Base-by-base conservation (phyloP, 2,888 invertebrate genomes). In the Brenthis hecate region DNA sequence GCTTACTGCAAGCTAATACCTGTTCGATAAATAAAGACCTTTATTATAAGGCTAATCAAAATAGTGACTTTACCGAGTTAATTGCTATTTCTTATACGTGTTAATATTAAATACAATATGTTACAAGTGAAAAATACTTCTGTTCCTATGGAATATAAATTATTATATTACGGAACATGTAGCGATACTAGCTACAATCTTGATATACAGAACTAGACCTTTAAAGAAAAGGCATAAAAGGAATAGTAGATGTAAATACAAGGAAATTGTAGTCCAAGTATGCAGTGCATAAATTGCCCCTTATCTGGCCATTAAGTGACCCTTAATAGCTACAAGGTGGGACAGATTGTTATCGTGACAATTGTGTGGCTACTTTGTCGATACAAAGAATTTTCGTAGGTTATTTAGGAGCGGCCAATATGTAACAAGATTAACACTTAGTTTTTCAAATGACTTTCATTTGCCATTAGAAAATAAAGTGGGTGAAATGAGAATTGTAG, bases 241-340 rank as follows among this genome's bases (percentile, higher is more conserved):
- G 80, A 32, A 14, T 36, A 53, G 13, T 53, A 62, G 82, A 85
- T 85, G 84, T 88, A 86, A 88, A 87, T 85, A 88, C 82, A 82
- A 79, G 80, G 77, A 82, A 67, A 67, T 50, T 47, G 60, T 66
- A 43, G 66, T 56, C 70, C 87, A 84, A 88, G 86, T 88, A 84
- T 88, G 85, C 86, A 87, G 85, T 89, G 88, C 86, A 90, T 89
- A 89, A 91, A 89, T 91, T 88, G 88, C 80, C 81, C 80, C 81
- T 81, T 89, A 91, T 91, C 89, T 86, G 85, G 76, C 86, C 86
- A 89, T 90, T 89, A 88, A 84, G 84, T 89, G 91, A 87, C 91
- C 89, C 84, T 78, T 91, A 91, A 90, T 89, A 85, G 89, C 82
- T 83, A 79, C 84, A 80, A 90, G 89, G 89, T 89, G 87, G 87